Base-by-base conservation (phyloP, 2,888 invertebrate species). In the Drosophila emarginata region DNA sequence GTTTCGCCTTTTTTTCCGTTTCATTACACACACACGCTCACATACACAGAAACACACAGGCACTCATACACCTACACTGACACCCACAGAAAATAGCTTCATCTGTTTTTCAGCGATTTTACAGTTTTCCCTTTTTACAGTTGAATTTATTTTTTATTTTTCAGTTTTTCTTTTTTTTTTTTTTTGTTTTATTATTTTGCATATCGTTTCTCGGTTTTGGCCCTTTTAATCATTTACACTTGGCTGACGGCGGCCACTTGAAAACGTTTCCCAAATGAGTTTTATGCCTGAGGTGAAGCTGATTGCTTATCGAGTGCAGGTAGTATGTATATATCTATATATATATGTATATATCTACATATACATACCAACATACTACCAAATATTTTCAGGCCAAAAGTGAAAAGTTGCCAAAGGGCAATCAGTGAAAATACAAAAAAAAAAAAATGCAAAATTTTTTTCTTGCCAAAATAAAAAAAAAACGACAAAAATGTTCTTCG, bases 221-320 rank as follows among this genome's bases (percentile, higher is more conserved):
- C 15, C 39, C 28, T 54, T 75, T 79, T 82, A 80, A 85, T 85
- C 82, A 79, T 73, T 80, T 64, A 82, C 83, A 85, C 80, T 77
- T 77, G 77, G 70, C 75, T 75, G 67, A 51, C 61, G 50, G 39
- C 62, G 36, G 53, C 82, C 72, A 79, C 80, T 82, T 51, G 72
- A 80, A 71, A 77, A 67, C 65, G 72, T 61, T 54, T 53, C 72
- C 58, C 77, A 71, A 85, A 85, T 79, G 77, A 80, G 72, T 74
- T 82, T 77, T 52, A 77, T 66, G 74, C 66, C 64, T 53, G 68
- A 28, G 67, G 65, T 70, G 40, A 45, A 14, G 60, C 59, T 37
- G 32, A 65, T 60, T 60, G 64, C 28, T 40, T 15, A 61, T 61
- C 58, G 58, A 45, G 21, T 45, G 12, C 45, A 45, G 45, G 45